Evolutionary conservation across 53 echinoderm and acorn worm species (phyloP), one percentile per base, ranked within the genome.

Genomic region (Paracentrotus lividus): DNA sequence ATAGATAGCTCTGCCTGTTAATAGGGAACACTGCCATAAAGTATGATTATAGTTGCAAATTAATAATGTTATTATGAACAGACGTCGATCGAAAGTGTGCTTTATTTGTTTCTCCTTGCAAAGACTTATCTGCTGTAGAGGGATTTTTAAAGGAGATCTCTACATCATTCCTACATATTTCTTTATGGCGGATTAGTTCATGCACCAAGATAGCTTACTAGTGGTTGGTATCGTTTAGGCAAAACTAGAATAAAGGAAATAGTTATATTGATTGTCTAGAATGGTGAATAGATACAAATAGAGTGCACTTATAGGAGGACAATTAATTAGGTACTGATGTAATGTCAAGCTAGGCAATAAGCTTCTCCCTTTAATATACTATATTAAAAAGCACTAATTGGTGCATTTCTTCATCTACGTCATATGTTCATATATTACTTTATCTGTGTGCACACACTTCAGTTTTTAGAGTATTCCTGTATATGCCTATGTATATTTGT

Each of bases 401-500:
- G 8, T 32, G n/a, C n/a, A 21, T 77, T 42, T 77, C 24, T 72
- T 72, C 38, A 3, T 77, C 21, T 43, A 77, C 42, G n/a, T 42
- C 20, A 32, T 43, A 23, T 45, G 43, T 6, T 26, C 42, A 7
- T 76, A 76, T 45, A 72, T 72, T 45, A 81, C 47, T 47, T 78
- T 42, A 77, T 77, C 42, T 81, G 44, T 81, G 81, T 81, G 81
- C 44, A 44, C 49, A 81, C 81, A 81, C 20, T 20, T 76, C 76
- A 26, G 24, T 81, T 81, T 81, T 81, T 44, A 81, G 81, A 81
- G 81, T 81, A 81, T 81, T 81, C 81, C 81, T 47, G 81, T 81
- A n/a, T 49, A 81, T 45, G 87, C 87, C 34, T 87, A 14, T 87
- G 87, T 87, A 87, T 87, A 87, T 87, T 87, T 87, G 87, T 87